Percentiles rank a stretch among this genome's conserved stretches.
These are phyloP conservation scores for Scelioninae gen. 1 DNA, from an alignment of 2,888 invertebrate species.

Conservation along the genomic window DNA sequence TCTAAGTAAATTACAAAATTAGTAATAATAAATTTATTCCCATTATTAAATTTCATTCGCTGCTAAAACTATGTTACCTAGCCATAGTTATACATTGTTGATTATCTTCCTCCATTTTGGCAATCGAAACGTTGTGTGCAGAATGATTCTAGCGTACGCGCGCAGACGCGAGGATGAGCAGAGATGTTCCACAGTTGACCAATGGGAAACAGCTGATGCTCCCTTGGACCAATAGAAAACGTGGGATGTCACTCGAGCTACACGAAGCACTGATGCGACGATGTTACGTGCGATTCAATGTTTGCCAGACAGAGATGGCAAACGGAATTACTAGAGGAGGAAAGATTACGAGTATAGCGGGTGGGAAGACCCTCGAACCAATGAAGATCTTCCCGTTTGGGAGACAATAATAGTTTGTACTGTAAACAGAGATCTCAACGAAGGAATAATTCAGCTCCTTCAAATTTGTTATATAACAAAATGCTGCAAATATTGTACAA, in stretches of 20 bases:
- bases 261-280: conserved; percentile 47
- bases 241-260: conserved; percentile 76
- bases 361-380: conserved; percentile 80
- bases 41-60: too few relatives aligned
- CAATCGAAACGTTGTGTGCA: conserved; percentile 63
- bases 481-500: too few relatives aligned
- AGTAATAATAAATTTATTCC: too few relatives aligned
- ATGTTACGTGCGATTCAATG: conserved; percentile 59
- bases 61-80: too few relatives aligned
- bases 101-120: conserved; percentile 79
- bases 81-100: too few relatives aligned
- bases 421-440: conserved; percentile 47
- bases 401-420: conserved; percentile 75
- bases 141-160: conserved; percentile 70
- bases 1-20: too few relatives aligned
- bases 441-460: too few relatives aligned
- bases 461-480: not conserved
- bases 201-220: conserved; percentile 80
- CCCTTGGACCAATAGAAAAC: conserved; percentile 80
- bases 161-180: conserved; percentile 83
- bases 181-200: conserved; percentile 80
- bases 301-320: conserved; percentile 63
- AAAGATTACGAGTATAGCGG: conserved; percentile 69
- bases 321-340: conserved; percentile 29
- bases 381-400: conserved; percentile 72